Base-by-base conservation (phyloP, 2,113 vertebrate species). In the Chaetodon trifascialis region DNA sequence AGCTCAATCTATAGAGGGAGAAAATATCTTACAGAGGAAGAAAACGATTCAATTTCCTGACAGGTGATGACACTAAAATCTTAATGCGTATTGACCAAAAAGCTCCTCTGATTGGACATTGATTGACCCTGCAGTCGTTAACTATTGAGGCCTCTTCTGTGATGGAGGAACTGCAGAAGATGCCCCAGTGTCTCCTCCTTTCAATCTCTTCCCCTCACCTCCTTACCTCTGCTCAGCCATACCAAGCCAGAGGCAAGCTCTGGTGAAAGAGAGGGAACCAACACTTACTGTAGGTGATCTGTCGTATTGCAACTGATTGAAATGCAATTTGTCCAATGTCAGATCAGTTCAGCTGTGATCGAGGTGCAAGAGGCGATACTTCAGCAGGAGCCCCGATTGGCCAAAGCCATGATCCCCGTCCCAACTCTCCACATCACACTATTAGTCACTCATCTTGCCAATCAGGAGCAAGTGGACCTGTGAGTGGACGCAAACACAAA, bases 381-480 rank as follows among this genome's bases (percentile, higher is more conserved):
- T 84, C 89, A 96, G 86, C 95, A 96, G 84, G 97, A 99, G 85
- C 74, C 95, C 46, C 96, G 92, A 54, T 88, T 99, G 81, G 94
- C 96, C 59, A 95, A 92, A 92, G 96, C 97, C 44, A 96, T 99
- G 96, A 92, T 95, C 83, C 91, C 66, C 2, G 74, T 95, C 55
- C 96, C 95, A 23, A 97, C 96, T 0, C 95, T 99, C 44, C 98
- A 99, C 82, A 85, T 99, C 79, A 99, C 98, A 0, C 94, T 99
- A 44, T 93, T 99, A 7, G 95, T 99, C 93, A 96, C 97, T 88
- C 94, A 97, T 86, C 94, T 99, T 60, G 91, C 96, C 73, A 97
- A 52, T 82, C 94, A 98, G 92, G 96, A 97, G 86, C 96, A 98
- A 91, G 88, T 99, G 40, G 92, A 93, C 73, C 62, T 86, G 98